These are phyloP conservation scores for Allolobophora icterica DNA, from an alignment of 2,888 invertebrate species.

Conservation along the genomic window DNA sequence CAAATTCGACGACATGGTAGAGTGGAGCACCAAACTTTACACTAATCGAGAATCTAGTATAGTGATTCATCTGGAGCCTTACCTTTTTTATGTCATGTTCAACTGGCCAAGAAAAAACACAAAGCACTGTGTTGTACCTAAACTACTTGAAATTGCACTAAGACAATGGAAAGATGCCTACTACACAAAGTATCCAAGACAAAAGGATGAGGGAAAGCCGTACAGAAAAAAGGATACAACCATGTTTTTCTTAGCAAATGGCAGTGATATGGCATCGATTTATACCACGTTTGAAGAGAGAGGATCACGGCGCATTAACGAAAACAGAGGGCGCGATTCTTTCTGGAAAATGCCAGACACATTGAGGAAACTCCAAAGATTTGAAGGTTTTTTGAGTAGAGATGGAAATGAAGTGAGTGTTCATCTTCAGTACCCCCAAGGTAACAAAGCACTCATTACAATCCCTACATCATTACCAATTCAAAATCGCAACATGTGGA, in stretches of 20 bases:
- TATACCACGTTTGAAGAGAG: slow-evolving; percentile 43
- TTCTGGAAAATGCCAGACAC: slow-evolving; percentile 48
- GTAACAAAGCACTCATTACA: slow-evolving; percentile 43
- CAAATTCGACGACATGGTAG: slow-evolving; percentile 42
- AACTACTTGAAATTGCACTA: slow-evolving; percentile 45
- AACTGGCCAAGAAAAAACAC: slow-evolving; percentile 43
- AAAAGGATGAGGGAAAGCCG: slow-evolving; percentile 43
- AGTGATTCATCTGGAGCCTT: slow-evolving; percentile 40
- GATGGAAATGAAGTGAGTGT: slow-evolving; percentile 48
- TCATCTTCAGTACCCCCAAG: slow-evolving; percentile 39
- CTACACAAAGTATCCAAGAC: slow-evolving; percentile 50
- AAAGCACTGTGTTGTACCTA: background rate
- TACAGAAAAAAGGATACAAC: slow-evolving; percentile 51
- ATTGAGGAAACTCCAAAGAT: slow-evolving; percentile 45
- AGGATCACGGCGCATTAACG: background rate
- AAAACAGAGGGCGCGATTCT: slow-evolving; percentile 40
- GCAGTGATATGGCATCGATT: slow-evolving; percentile 45
- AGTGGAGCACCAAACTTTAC: slow-evolving; percentile 46
- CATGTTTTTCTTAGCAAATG: slow-evolving; percentile 52
- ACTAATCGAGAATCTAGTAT: slow-evolving; percentile 33
- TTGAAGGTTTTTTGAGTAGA: slow-evolving; percentile 48
- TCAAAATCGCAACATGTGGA: slow-evolving; percentile 47
- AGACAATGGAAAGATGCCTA: slow-evolving; percentile 50
- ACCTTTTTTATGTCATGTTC: slow-evolving; percentile 41
- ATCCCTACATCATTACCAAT: slow-evolving; percentile 51